Percentiles rank a stretch among this genome's conserved stretches.
Evolutionary conservation across 2,888 invertebrate genomes (phyloP).

Genomic region (Disparrhopalites patrizii): DNA sequence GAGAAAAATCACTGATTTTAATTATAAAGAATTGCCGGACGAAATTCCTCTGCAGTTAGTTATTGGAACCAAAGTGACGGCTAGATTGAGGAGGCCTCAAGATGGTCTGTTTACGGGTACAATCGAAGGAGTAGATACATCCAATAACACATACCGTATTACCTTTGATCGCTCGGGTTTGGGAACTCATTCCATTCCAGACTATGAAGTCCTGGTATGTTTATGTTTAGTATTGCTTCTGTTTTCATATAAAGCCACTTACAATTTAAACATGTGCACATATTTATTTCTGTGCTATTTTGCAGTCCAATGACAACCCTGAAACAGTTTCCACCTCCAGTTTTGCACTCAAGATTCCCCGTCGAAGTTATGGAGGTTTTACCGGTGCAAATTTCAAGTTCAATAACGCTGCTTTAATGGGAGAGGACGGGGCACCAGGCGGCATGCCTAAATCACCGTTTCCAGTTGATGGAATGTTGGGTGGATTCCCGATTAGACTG

Average conservation of each 20-base stretch:
- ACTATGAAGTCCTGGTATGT: conserved; percentile 79
- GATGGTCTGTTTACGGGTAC: conserved; percentile 92
- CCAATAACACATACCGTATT: conserved; percentile 89
- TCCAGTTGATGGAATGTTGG: conserved; percentile 60
- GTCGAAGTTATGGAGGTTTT: conserved; percentile 55
- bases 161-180: conserved; percentile 88
- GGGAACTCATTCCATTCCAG: conserved; percentile 92
- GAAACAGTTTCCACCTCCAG: conserved; percentile 84
- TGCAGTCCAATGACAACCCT: conserved; percentile 76
- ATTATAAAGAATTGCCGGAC: conserved; percentile 81
- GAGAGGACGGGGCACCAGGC: conserved; percentile 53
- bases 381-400: conserved; percentile 49
- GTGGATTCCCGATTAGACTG: conserved; percentile 78
- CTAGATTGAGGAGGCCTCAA: conserved; percentile 83
- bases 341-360: conserved; percentile 74
- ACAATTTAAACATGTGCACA: background rate
- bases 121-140: conserved; percentile 92
- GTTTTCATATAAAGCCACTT: background rate
- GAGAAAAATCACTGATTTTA: conserved; percentile 69
- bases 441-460: conserved; percentile 50
- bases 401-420: conserved; percentile 51
- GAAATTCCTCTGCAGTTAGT: conserved; percentile 93
- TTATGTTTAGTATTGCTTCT: background rate
- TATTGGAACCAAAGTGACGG: conserved; percentile 90
- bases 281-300: conserved; percentile 32